A percentile compares a stretch with the other conserved stretches of the same genome.
Evolutionary conservation across 1,140 invertebrate species (phyloP).

Genomic region (Procambarus clarkii): DNA sequence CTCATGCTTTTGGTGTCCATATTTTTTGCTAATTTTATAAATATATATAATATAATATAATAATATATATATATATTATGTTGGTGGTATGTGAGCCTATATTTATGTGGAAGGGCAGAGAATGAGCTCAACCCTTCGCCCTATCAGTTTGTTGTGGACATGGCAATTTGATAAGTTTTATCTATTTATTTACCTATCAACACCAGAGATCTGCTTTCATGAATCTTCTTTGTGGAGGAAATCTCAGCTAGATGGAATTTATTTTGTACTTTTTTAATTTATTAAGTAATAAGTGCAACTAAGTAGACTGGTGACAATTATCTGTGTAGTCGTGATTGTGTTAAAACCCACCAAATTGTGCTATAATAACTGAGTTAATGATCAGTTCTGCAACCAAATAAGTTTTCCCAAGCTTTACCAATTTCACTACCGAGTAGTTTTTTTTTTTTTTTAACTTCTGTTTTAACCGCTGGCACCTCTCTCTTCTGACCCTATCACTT

Average conservation of each 20-base stretch:
- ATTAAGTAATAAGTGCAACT: slow-evolving; percentile 70
- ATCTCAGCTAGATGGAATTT: slow-evolving; percentile 64
- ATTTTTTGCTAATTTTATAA: slow-evolving; percentile 71
- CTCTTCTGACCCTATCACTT: slow-evolving; percentile 49
- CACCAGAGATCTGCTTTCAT: slow-evolving; percentile 67
- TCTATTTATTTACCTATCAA: slow-evolving; percentile 69
- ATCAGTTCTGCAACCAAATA: slow-evolving; percentile 67
- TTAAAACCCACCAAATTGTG: slow-evolving; percentile 65
- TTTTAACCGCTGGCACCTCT: slow-evolving; percentile 65
- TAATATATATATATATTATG: slow-evolving; percentile 49
- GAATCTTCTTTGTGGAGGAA: slow-evolving; percentile 55
- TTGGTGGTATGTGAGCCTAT: slow-evolving; percentile 66
- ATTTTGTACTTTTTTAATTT: slow-evolving; percentile 72
- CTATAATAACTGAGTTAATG: slow-evolving; percentile 66
- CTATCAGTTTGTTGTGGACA: slow-evolving; percentile 62
- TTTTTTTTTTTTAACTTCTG: slow-evolving; percentile 39
- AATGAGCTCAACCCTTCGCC: slow-evolving; percentile 62
- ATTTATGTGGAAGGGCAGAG: slow-evolving; percentile 67
- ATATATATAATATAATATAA: slow-evolving; percentile 71
- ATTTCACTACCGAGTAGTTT: slow-evolving; percentile 60
- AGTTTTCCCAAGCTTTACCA: slow-evolving; percentile 66
- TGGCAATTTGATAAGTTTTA: slow-evolving; percentile 65
- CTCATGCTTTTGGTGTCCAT: slow-evolving; percentile 72
- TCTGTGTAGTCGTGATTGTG: slow-evolving; percentile 63
- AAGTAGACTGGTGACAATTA: slow-evolving; percentile 64